These are phyloP conservation scores for Subanguina moxae DNA, from an alignment of 1,140 invertebrate genomes.

Conservation along the genomic window DNA sequence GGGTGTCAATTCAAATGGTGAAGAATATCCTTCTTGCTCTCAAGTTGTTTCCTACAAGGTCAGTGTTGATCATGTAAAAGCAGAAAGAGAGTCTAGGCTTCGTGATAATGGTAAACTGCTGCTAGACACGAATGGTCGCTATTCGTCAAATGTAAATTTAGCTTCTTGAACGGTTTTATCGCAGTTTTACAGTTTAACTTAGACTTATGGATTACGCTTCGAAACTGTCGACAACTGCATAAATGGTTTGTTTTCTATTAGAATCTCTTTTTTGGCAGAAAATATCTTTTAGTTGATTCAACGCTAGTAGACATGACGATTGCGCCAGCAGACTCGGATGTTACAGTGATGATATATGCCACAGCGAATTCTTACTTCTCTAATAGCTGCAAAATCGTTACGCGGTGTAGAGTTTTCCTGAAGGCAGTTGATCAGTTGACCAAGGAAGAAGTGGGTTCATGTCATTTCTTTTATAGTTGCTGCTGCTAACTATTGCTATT, in stretches of 20 bases:
- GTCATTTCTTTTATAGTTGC: neutral
- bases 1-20: conserved; percentile 4
- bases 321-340: conserved; percentile 23
- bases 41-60: conserved; percentile 28
- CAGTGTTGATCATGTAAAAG: neutral
- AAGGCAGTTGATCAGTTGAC: conserved; percentile 21
- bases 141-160: neutral
- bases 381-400: conserved; percentile 6
- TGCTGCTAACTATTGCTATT: neutral
- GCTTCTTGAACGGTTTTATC: neutral
- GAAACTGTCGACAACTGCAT: conserved; percentile 24
- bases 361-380: conserved; percentile 6
- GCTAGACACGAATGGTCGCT: conserved; percentile 10
- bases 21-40: conserved; percentile 3
- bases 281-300: conserved; percentile 2
- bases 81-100: neutral
- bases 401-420: conserved; percentile 20
- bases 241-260: neutral
- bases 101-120: neutral
- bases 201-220: conserved; percentile 17
- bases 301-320: conserved; percentile 27
- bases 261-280: neutral
- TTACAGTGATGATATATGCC: conserved; percentile 26
- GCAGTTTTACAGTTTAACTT: neutral
- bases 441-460: conserved; percentile 13